Evolutionary conservation across 2,888 invertebrate genomes (phyloP), one percentile per base, ranked within the genome.

Genomic region (Orthosia gothica): DNA sequence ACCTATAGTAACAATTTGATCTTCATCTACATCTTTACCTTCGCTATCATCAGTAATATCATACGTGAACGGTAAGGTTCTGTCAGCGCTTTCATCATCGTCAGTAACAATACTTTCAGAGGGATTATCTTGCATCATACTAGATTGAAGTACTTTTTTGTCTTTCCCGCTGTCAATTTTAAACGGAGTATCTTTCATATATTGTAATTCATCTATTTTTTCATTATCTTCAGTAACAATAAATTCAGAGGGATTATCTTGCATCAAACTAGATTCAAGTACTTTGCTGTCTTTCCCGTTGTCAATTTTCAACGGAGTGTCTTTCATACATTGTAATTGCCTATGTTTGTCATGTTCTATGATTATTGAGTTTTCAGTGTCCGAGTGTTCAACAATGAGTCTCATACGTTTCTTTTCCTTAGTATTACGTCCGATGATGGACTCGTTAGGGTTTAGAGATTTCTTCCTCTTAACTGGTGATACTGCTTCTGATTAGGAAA

Each of bases 361-460:
- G 1, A 95, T 81, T 45, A 96, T 93, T 12, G 96, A 96, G 78
- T 95, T 95, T 69, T 96, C 96, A 0, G 94, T 93, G 79, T 96
- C 96, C 0, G 96, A 96, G 55, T 96, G n/a, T n/a, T n/a, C n/a
- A n/a, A n/a, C 96, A 4, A 94, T 26, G 4, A 93, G 83, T 5
- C 95, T 88, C 86, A 95, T 92, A 11, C 95, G 92, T 85, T 95
- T 96, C n/a, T n/a, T n/a, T n/a, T n/a, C n/a, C 66, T 93, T 96
- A 3, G 91, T 93, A 84, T 90, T 93, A 32, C 90, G 90, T 45
- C 79, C 85, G 52, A 89, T 88, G 12, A 94, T 91, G 11, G 92
- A 91, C 23, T 90, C 89, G 3, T 91, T 87, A 2, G 89, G 88
- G 16, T 90, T 89, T 11, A 82, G 85, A 13, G 87, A 85, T 72